phyloP scores from a whole-genome alignment of 2,797 vertebrate species.

The Phylloscopus collybita region DNA sequence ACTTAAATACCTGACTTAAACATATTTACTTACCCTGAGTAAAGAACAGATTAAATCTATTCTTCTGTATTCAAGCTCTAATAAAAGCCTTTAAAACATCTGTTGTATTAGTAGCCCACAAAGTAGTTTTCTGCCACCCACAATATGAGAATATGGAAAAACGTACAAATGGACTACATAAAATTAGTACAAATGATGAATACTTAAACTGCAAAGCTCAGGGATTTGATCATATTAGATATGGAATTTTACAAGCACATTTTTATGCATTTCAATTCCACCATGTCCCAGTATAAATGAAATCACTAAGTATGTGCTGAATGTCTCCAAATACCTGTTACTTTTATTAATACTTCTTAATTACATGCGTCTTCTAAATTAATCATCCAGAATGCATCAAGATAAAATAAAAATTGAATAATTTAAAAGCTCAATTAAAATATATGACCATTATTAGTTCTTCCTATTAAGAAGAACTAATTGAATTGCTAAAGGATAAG shows the following conservation, averaged over 20 bases:
- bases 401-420: not conserved
- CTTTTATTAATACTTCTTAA: not conserved
- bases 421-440: not conserved
- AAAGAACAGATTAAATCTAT: not conserved
- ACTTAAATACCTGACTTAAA: not conserved
- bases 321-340: not conserved
- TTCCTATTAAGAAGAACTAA: not conserved
- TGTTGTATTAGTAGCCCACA: not conserved
- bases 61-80: not conserved
- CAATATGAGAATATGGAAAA: not conserved
- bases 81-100: not conserved
- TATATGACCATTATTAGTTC: not conserved
- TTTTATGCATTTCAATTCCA: not conserved
- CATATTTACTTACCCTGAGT: not conserved
- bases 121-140: not conserved
- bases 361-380: not conserved
- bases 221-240: not conserved
- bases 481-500: not conserved
- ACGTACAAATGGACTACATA: not conserved
- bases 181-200: not conserved
- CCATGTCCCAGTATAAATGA: not conserved
- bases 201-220: not conserved
- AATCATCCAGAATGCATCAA: not conserved
- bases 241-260: not conserved
- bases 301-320: not conserved